Evolutionary conservation across 1,140 invertebrate species (phyloP), one percentile per base, ranked within the genome.

Genomic region (Rhopalosiphum padi): DNA sequence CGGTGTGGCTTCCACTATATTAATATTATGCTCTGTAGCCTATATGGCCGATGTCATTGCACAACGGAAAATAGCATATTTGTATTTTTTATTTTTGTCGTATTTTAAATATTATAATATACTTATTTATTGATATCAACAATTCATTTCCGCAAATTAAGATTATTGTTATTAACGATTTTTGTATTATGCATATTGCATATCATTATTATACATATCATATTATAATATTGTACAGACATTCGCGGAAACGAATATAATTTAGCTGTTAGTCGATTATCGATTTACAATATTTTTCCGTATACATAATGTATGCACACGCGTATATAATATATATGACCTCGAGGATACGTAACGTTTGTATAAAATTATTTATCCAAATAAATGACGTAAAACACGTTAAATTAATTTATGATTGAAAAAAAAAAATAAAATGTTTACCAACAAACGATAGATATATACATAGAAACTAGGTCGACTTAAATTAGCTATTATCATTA

Each of bases 241-340:
- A 18, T n/a, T n/a, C 15, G 60, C n/a, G 60, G 60, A 77, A 77
- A 77, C n/a, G n/a, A n/a, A 60, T 68, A 77, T 77, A 77, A n/a
- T n/a, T 77, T 77, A 21, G n/a, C n/a, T 6, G 15, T 77, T 77
- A 6, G n/a, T n/a, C 15, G 60, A 77, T 77, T 77, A 77, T 77
- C 60, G 60, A n/a, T 77, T 77, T n/a, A n/a, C 60, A 77, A 77
- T 77, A 77, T 77, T 77, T 77, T 77, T 77, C 60, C n/a, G 60
- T n/a, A 18, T n/a, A 77, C 46, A 46, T 77, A 77, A 77, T 77
- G 60, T 77, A 18, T 77, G 60, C 60, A 77, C 30, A 6, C 15
- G 30, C 60, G n/a, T 37, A 37, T n/a, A n/a, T 77, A 77, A 77
- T n/a, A 77, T 77, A 5, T 41, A 15, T 7, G 60, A 77, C 60